Evolutionary conservation across 2,113 vertebrate species (phyloP), one percentile per base, ranked within the genome.

Genomic region (Sinocyclocheilus rhinocerous): DNA sequence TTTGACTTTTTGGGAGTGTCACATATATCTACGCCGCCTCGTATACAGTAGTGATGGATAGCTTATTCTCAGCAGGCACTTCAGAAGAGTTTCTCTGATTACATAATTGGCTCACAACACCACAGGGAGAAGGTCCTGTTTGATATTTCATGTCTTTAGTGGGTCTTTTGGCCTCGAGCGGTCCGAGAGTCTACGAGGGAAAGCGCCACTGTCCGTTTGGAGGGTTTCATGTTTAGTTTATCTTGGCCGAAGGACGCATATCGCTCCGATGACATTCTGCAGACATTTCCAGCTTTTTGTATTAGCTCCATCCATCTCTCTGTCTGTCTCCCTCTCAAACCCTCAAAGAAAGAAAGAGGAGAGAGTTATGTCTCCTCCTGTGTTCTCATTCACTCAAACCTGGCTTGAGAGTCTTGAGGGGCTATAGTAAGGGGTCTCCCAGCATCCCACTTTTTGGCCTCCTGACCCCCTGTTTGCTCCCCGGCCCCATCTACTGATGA

Each of bases 231-330:
- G 48, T 86, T 63, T n/a, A 55, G 73, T 91, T 93, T 89, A 76
- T 90, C 83, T 92, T 91, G 91, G 90, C 86, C n/a, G 26, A 50
- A 24, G 22, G 76, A 70, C 24, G 50, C 83, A 87, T 89, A 87
- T 89, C 82, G 61, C 79, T 88, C 81, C 4, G 18, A 63, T 87
- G 90, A 91, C 61, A 90, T 76, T 52, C 72, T 79, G 85, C 72
- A 90, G 76, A 87, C 69, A 83, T 72, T 85, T 86, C 87, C 45
- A 83, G 3, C 24, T 87, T 88, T 83, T 82, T 59, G 70, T 76
- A 88, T 85, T 82, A 85, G 67, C 78, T 73, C 55, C 79, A 83
- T 86, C 76, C 39, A 87, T 81, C 85, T 87, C 82, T 73, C 65
- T 65, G 24, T 82, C 80, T 83, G 57, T 83, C 63, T 82, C 80